Base-by-base conservation (phyloP, 1,140 invertebrate species). In the Brachionus rubens region DNA sequence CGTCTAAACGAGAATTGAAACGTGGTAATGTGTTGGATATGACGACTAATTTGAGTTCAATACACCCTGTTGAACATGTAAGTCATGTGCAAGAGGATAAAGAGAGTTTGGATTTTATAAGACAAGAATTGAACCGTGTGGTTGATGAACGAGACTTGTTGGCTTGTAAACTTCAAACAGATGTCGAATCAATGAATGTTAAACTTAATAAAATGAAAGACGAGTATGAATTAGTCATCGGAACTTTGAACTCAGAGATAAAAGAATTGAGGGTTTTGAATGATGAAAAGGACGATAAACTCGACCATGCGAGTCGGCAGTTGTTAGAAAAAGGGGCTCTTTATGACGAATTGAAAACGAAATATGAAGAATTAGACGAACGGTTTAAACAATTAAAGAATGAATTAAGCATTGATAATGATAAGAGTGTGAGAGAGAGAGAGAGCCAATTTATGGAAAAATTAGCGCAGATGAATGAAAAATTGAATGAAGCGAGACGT, bases 401-500 rank as follows among this genome's bases (percentile, higher is more conserved):
- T 16, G 56, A 62, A 19, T 19, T 62, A 6, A 36, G 16, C 36
- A 7, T 40, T 36, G 56, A 62, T 16, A 33, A 47, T 46, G 67
- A 70, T 21, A 50, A 70, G 19, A 30, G 47, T 48, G 21, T 70
- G 12, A 48, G 47, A 70, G 67, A 70, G 5, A 41, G 33, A 46
- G 67, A 70, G 43, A 30, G n/a, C 28, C 43, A 48, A 14, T 70
- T 47, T 47, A 48, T 70, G 43, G 67, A 70, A 28, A 70, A 70
- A 26, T 16, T 70, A 14, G 47, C 24, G 21, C 43, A 70, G 26
- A 70, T 70, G 67, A 30, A 70, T 9, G 67, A 48, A 9, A 48
- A 50, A 48, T 46, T 70, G 3, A 70, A 70, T 19, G 67, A 70
- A 30, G 67, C 67, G n/a, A 47, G 67, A 19, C 67, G 67, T 28